Percentiles rank a stretch among this genome's conserved stretches.
These are phyloP conservation scores for Aleiodes testaceus DNA, from an alignment of 2,888 invertebrate genomes.

Conservation along the genomic window DNA sequence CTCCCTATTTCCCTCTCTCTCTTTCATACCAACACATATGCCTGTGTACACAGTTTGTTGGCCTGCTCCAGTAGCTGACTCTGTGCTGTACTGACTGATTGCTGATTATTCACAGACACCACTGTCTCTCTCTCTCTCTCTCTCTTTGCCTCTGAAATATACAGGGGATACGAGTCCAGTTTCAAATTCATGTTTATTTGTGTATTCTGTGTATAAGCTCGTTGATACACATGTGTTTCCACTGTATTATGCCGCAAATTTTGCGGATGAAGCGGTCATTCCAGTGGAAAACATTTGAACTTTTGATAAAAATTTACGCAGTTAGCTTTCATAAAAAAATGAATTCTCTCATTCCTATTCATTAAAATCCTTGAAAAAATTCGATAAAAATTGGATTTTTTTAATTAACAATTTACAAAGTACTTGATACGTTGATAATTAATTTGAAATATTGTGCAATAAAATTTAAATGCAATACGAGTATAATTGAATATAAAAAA, in stretches of 20 bases:
- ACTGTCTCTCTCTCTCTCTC: conserved; percentile 44
- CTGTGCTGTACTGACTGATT: conserved; percentile 65
- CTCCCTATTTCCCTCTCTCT: conserved; percentile 2
- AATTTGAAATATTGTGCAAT: conserved; percentile 6
- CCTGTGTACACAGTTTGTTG: conserved; percentile 29
- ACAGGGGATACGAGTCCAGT: conserved; percentile 51
- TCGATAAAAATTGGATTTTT: too few relatives aligned
- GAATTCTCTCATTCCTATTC: too few relatives aligned
- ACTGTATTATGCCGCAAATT: conserved; percentile 22
- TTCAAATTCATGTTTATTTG: conserved; percentile 18
- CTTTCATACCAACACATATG: neutral
- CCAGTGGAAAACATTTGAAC: neutral
- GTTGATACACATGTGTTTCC: conserved; percentile 6
- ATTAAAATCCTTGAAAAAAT: too few relatives aligned
- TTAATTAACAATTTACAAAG: too few relatives aligned
- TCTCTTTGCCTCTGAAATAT: conserved; percentile 57
- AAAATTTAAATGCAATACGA: conserved; percentile 13
- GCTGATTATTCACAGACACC: conserved; percentile 70
- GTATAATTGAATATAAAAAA: conserved; percentile 47
- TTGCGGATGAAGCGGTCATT: neutral
- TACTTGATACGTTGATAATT: neutral
- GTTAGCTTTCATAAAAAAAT: too few relatives aligned
- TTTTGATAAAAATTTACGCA: neutral
- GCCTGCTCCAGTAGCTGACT: conserved; percentile 45
- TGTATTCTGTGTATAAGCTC: neutral